Base-by-base conservation (phyloP, 2,797 vertebrate genomes). In the Prunella strophiata region DNA sequence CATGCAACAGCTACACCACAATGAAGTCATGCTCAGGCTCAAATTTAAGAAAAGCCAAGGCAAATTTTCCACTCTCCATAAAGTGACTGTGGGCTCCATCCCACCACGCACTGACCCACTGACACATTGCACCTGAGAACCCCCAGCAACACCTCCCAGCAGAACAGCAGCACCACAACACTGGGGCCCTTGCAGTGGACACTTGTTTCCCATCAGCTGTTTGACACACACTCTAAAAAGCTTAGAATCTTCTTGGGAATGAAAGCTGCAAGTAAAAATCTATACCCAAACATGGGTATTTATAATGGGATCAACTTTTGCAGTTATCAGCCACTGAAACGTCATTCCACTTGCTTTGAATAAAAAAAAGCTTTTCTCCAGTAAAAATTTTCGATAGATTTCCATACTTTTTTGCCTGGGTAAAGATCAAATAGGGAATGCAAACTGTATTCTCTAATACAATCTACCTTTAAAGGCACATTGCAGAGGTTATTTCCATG, bases 1-100 rank as follows among this genome's bases (percentile, higher is more conserved):
- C 95, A 96, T 94, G 96, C 72, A 91, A 97, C 52, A 92, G 85
- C 85, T 72, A 85, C 77, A 85, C 93, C 45, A 0, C 62, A 93
- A 57, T 85, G 61, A 91, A 59, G 77, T 87, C 11, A 68, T 79
- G 40, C 73, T 85, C 65, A 68, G 84, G 74, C 91, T 94, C 74
- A 40, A 75, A 83, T 89, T 95, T 94, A 93, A 90, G 59, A 65
- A 78, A 79, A 80, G 21, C 52, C 54, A 85, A 87, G 72, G 62
- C 74, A 63, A 91, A 94, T 50, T 65, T 52, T 85, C 65, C 67
- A 20, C 34, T 90, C 77, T 67, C 26, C n/a, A 34, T 45, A 8
- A 85, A 79, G 43, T 13, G 45, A 59, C 19, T n/a, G n/a, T 36
- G 67, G 76, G 38, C 21, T 75, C 59, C 45, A 65, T 20, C 42